phyloP scores from a whole-genome alignment of 1,140 invertebrate genomes.

The Octopus sinensis region DNA sequence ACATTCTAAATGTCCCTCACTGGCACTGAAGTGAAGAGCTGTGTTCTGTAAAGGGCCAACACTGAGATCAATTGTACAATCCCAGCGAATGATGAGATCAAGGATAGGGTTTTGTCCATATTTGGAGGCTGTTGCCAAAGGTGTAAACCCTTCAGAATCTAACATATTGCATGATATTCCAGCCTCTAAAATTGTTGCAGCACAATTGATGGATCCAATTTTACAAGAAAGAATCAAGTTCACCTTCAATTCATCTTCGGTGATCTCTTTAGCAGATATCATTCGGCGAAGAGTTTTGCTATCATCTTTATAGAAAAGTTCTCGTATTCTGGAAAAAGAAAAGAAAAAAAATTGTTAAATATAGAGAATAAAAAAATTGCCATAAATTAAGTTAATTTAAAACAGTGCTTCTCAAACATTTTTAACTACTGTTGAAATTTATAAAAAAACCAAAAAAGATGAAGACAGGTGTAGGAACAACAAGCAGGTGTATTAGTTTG shows the following conservation, averaged over 20 bases:
- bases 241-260: constrained; percentile 26
- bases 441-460: no score
- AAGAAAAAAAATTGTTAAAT: constrained; percentile 1
- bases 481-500: no score
- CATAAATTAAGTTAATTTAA: no score
- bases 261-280: constrained; percentile 15
- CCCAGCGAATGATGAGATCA: constrained; percentile 73
- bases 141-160: constrained; percentile 65
- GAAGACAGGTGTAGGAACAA: no score
- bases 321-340: constrained; percentile 28
- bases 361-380: no score
- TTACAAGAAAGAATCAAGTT: constrained; percentile 31
- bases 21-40: constrained; percentile 51
- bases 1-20: constrained; percentile 59
- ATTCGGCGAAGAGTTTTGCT: constrained; percentile 24
- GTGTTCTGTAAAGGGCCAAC: constrained; percentile 45
- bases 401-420: no score
- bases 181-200: constrained; percentile 33
- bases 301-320: constrained; percentile 23
- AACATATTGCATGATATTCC: constrained; percentile 33
- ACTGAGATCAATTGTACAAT: constrained; percentile 55
- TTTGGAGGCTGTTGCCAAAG: constrained; percentile 79
- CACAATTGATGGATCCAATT: constrained; percentile 31
- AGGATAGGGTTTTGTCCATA: constrained; percentile 80
- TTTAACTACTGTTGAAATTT: no score